These are phyloP conservation scores for Prunella strophiata DNA, from an alignment of 2,797 vertebrate genomes.

Conservation along the genomic window DNA sequence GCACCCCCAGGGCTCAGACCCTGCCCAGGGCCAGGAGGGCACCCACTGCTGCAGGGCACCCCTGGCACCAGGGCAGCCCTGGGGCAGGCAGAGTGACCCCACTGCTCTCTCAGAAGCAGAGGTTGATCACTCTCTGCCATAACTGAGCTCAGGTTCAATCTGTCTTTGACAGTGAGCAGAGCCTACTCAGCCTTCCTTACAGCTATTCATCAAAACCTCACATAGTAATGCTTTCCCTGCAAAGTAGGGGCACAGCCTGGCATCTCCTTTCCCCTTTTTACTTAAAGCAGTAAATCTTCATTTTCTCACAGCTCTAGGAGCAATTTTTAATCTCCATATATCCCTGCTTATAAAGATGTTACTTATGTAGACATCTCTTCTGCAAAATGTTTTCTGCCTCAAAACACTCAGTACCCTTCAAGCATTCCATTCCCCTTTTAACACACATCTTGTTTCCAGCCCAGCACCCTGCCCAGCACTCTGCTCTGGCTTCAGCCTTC, in stretches of 20 bases:
- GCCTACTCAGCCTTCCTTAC: background rate
- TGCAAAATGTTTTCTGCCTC: constrained; percentile 4
- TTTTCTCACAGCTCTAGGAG: background rate
- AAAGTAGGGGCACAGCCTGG: background rate
- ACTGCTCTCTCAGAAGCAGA: background rate
- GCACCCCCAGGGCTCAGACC: background rate
- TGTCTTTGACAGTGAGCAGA: background rate
- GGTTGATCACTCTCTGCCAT: rapidly evolving
- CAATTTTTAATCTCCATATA: background rate
- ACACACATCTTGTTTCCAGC: background rate
- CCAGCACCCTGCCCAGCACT: background rate
- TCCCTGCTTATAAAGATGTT: background rate
- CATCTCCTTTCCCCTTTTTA: background rate
- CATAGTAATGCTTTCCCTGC: background rate
- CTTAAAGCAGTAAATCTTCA: background rate
- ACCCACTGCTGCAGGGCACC: rapidly evolving
- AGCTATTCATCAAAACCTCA: background rate
- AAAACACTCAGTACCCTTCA: background rate
- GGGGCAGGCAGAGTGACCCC: rapidly evolving
- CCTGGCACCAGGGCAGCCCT: rapidly evolving
- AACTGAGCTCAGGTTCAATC: background rate
- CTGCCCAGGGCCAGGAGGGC: rapidly evolving
- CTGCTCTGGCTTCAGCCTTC: background rate
- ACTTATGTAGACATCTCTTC: background rate
- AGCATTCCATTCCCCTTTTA: background rate